These are phyloP conservation scores for Chaetodon trifasciatus DNA, from an alignment of 2,797 vertebrate genomes.

Conservation along the genomic window DNA sequence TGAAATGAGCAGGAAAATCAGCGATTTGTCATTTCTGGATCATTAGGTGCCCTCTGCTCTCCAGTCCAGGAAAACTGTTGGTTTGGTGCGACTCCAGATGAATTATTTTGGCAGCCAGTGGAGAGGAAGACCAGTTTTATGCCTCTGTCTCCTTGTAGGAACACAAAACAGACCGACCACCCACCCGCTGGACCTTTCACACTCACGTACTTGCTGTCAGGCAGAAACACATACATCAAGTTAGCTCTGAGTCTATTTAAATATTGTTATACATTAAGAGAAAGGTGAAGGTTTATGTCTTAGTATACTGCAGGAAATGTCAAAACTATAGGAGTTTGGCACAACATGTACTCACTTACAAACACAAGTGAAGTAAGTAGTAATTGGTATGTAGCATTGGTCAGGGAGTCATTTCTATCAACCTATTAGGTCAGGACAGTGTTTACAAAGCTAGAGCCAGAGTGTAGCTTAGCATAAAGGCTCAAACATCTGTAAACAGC, in stretches of 20 bases:
- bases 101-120: slow-evolving; percentile 44
- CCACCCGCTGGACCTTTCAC: slow-evolving; percentile 36
- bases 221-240: background rate
- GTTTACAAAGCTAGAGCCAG: background rate
- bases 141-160: slow-evolving; percentile 35
- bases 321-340: background rate
- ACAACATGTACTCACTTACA: background rate
- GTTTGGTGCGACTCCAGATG: slow-evolving; percentile 68
- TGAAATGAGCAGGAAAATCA: slow-evolving; percentile 48
- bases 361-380: background rate
- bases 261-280: background rate
- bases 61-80: slow-evolving; percentile 55
- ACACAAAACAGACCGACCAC: slow-evolving; percentile 60
- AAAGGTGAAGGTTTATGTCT: slow-evolving; percentile 9
- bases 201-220: slow-evolving; percentile 1
- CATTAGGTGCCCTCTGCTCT: slow-evolving; percentile 59
- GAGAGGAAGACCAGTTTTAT: slow-evolving; percentile 54
- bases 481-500: background rate
- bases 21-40: slow-evolving; percentile 63
- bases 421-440: too few species aligned
- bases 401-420: too few species aligned
- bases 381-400: background rate
- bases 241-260: background rate
- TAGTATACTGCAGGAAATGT: background rate
- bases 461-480: background rate